Percentiles rank a stretch among this genome's conserved stretches.
Evolutionary conservation across 2,113 vertebrate genomes (phyloP).

Genomic region (Cebus imitator): DNA sequence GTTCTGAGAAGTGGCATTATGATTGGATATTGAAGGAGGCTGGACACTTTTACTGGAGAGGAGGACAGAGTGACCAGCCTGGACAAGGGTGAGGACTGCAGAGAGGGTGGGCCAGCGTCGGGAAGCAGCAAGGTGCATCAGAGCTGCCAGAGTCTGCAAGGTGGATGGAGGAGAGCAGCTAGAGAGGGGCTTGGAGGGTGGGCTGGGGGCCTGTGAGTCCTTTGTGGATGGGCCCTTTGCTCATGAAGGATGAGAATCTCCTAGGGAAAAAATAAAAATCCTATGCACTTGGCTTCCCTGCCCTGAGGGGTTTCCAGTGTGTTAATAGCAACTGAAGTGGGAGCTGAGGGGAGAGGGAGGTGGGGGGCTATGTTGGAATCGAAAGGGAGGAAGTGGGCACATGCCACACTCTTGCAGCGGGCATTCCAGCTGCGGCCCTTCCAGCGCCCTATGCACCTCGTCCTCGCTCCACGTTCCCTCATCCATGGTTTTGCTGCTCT

Average conservation of each 20-base stretch:
- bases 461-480: accelerated
- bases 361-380: neutral
- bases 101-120: neutral
- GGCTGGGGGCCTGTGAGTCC: neutral
- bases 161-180: neutral
- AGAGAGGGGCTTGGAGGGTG: neutral
- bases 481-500: neutral
- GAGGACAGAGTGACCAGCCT: neutral
- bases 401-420: accelerated
- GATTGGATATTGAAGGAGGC: neutral
- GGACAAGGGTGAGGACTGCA: neutral
- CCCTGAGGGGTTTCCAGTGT: neutral
- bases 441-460: accelerated
- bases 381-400: too few species aligned
- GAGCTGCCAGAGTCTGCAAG: accelerated
- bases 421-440: neutral
- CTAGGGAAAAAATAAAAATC: neutral
- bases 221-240: neutral
- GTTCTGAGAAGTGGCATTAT: neutral
- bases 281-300: neutral
- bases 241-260: neutral
- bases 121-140: neutral
- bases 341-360: neutral
- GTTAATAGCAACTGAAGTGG: neutral
- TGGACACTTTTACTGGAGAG: neutral